A percentile compares a stretch with the other conserved stretches of the same genome.
Conservation (phyloP, 2,113 vertebrate genomes). For the Ariopsis seemanni region DNA sequence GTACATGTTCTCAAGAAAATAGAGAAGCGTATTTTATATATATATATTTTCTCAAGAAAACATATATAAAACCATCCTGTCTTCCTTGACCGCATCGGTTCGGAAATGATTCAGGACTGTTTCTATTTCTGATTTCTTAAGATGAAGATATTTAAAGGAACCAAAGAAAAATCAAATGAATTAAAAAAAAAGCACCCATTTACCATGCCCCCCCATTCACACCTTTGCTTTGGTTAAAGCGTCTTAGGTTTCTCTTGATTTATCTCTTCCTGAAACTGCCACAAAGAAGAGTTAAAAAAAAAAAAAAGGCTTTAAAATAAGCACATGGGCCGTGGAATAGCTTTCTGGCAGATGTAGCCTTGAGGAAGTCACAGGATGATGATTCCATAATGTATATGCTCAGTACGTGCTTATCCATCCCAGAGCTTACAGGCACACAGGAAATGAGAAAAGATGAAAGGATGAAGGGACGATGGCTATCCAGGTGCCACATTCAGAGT, state of each 20-base stretch:
- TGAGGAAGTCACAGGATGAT: slow-evolving; percentile 27
- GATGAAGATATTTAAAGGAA: slow-evolving; percentile 12
- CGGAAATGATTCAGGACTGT: neutral
- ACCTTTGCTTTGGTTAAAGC: slow-evolving; percentile 5
- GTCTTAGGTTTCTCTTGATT: neutral
- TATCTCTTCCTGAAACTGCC: slow-evolving; percentile 17
- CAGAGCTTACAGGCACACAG: slow-evolving; percentile 33
- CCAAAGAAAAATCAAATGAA: slow-evolving; percentile 33
- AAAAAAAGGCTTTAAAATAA: slow-evolving; percentile 22
- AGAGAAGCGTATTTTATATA: too few species aligned
- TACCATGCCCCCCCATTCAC: neutral
- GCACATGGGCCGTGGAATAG: slow-evolving; percentile 31
- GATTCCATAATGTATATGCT: slow-evolving; percentile 39
- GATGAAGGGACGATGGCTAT: slow-evolving; percentile 35
- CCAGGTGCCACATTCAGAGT: slow-evolving; percentile 25
- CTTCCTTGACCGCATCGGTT: neutral
- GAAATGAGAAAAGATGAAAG: slow-evolving; percentile 52
- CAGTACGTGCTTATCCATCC: slow-evolving; percentile 26
- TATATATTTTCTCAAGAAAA: neutral
- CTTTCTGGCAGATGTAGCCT: slow-evolving; percentile 42
- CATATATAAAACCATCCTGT: too few species aligned
- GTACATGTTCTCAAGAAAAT: slow-evolving; percentile 21
- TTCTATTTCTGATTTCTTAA: neutral
- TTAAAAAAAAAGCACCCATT: neutral
- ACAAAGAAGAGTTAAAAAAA: neutral